Evolutionary conservation across 2,113 vertebrate genomes (phyloP), one percentile per base, ranked within the genome.

Genomic region (Oreotrochilus melanogaster): DNA sequence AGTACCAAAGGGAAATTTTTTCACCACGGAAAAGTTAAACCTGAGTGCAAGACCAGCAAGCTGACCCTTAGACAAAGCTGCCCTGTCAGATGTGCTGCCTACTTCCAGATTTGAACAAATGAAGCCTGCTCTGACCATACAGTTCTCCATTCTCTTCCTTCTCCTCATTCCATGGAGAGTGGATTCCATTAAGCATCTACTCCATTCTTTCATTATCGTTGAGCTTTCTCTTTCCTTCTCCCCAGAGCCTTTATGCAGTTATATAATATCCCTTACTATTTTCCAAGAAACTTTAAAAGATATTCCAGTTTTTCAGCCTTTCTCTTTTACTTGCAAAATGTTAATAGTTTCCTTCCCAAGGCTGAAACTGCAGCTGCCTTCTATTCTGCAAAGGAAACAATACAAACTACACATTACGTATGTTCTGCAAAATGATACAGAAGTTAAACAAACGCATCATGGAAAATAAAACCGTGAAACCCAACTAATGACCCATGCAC

Each of bases 111-210:
- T 69, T 30, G 48, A 70, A 86, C 23, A 93, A 78, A 76, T 6
- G 21, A 89, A 85, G 33, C 66, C 54, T 61, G 37, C 39, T 56
- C 72, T 47, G 45, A 78, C 50, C 3, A 0, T 0, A 0, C 45
- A 51, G 8, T 27, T 76, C 74, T 65, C 48, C 48, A 33, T 42
- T 57, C 37, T 75, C 60, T 50, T 69, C 65, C 54, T 90, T 83
- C 75, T 93, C 94, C 54, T 50, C 62, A 33, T 25, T 33, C 89
- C 91, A 76, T 33, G 53, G 73, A 61, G n/a, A 89, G 66, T 0
- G 8, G 91, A 95, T 89, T 89, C 93, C 84, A 95, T 58, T 95
- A 89, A 92, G 89, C 78, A 96, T 86, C 53, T 72, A 84, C 65
- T 87, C 9, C 0, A 0, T 53, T 96, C 53, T 92, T 88, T 75